These are phyloP conservation scores for Noctilio leporinus DNA, from an alignment of 2,113 vertebrate species.

Conservation along the genomic window DNA sequence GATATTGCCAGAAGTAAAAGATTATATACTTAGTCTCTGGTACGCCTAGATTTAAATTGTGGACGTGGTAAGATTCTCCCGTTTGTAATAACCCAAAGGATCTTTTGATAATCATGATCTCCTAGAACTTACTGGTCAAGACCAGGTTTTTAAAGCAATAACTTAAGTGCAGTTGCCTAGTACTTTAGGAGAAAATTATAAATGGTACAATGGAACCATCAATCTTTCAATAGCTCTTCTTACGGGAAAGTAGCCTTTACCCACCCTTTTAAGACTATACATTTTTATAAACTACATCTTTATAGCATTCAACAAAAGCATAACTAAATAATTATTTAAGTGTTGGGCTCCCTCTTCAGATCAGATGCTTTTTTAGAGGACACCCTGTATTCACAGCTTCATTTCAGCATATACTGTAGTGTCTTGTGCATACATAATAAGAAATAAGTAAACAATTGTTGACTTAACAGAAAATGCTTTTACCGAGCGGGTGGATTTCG, in stretches of 20 bases:
- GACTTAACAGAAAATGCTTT: neutral
- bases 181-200: neutral
- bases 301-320: neutral
- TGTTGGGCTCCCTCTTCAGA: neutral
- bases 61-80: neutral
- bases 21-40: neutral
- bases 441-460: neutral
- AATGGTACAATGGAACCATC: neutral
- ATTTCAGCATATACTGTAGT: neutral
- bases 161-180: neutral
- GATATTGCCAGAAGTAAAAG: neutral
- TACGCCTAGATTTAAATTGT: neutral
- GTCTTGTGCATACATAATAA: neutral
- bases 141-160: neutral
- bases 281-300: neutral
- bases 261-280: neutral
- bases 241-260: neutral
- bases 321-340: neutral
- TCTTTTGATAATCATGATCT: neutral
- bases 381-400: neutral
- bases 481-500: neutral
- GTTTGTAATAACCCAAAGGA: neutral
- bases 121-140: neutral
- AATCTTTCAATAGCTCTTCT: neutral
- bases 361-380: neutral